phyloP scores from a whole-genome alignment of 2,113 vertebrate species.

The Panthera tigris region DNA sequence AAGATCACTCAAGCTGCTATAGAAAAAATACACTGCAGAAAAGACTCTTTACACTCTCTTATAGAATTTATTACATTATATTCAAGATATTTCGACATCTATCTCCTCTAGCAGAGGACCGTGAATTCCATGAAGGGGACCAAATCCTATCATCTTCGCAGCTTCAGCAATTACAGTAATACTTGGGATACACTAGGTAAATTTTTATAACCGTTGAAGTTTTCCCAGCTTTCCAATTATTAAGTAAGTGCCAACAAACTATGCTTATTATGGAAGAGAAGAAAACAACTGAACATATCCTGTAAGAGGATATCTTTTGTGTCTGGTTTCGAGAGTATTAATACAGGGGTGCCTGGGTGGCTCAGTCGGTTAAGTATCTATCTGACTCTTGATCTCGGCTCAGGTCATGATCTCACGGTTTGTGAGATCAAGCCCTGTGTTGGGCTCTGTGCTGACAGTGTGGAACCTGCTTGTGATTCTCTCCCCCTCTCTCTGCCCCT shows the following conservation, averaged over 20 bases:
- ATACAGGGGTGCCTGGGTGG: not conserved
- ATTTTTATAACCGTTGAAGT: not conserved
- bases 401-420: too few species aligned
- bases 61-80: not conserved
- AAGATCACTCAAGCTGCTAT: not conserved
- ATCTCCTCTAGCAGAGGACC: not conserved
- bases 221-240: not conserved
- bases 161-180: not conserved
- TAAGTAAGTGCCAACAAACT: not conserved
- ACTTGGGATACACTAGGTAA: not conserved
- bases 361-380: too few species aligned
- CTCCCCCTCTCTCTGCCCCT: too few species aligned
- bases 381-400: too few species aligned
- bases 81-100: not conserved
- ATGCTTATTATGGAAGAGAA: not conserved
- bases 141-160: not conserved
- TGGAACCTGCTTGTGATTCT: too few species aligned
- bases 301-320: not conserved
- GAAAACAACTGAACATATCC: not conserved
- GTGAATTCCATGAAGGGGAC: not conserved
- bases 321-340: not conserved
- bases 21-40: not conserved
- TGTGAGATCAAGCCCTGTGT: too few species aligned
- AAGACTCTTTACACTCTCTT: not conserved
- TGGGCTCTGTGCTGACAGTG: too few species aligned